phyloP scores from a whole-genome alignment of 2,888 invertebrate species.

The Chromoteleia sp. region DNA sequence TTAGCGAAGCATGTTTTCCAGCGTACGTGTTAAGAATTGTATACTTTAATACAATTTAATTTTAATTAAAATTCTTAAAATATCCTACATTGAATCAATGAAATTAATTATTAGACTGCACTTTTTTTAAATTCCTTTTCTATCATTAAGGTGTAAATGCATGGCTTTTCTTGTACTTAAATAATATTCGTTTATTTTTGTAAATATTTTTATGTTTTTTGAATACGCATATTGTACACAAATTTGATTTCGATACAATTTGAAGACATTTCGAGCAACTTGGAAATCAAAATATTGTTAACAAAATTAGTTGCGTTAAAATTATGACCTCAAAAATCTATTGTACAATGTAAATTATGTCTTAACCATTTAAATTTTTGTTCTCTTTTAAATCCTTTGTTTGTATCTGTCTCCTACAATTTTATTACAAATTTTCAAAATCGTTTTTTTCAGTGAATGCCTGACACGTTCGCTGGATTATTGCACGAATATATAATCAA shows the following conservation, averaged over 20 bases:
- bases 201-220: too few relatives aligned
- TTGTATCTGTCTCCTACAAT: not conserved
- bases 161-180: too few relatives aligned
- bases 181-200: too few relatives aligned
- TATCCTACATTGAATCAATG: too few relatives aligned
- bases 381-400: too few relatives aligned
- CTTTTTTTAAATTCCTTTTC: too few relatives aligned
- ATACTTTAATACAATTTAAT: not conserved
- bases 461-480: constrained; percentile 60
- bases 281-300: constrained; percentile 55
- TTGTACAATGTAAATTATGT: too few relatives aligned
- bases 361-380: too few relatives aligned
- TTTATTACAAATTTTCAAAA: not conserved
- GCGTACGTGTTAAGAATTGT: constrained; percentile 46
- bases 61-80: not conserved
- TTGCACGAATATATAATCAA: constrained; percentile 17
- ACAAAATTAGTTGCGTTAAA: not conserved
- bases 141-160: too few relatives aligned
- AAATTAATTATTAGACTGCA: too few relatives aligned
- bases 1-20: constrained; percentile 43
- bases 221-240: not conserved
- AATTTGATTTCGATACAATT: constrained; percentile 5
- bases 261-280: constrained; percentile 66
- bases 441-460: constrained; percentile 13
- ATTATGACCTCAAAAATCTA: too few relatives aligned